A percentile compares a stretch with the other conserved stretches of the same genome.
Conservation (phyloP, 2,797 vertebrate species). For the Pygocentrus nattereri region DNA sequence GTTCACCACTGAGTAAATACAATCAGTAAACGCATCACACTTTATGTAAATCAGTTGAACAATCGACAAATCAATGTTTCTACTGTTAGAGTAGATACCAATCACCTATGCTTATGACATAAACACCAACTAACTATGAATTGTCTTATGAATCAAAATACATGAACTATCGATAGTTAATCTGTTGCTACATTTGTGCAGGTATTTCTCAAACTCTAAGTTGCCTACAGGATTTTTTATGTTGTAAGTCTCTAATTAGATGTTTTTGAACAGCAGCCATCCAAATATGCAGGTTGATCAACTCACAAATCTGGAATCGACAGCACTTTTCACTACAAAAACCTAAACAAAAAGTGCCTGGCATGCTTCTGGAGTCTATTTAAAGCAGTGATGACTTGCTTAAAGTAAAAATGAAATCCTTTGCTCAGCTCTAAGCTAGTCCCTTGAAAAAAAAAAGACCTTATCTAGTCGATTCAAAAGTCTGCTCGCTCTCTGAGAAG, state of each 20-base stretch:
- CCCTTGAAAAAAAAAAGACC: constrained; percentile 68
- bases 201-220: background rate
- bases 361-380: constrained; percentile 74
- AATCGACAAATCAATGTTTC: too few relatives aligned
- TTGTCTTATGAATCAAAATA: too few relatives aligned
- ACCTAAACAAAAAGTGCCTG: constrained; percentile 66
- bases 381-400: constrained; percentile 78
- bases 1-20: too few relatives aligned
- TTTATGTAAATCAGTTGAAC: too few relatives aligned
- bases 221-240: background rate
- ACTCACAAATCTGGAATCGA: background rate
- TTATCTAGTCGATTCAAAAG: constrained; percentile 81
- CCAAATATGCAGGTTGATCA: background rate
- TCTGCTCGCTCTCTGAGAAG: constrained; percentile 72
- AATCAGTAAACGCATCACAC: too few relatives aligned
- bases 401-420: constrained; percentile 75
- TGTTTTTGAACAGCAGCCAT: too few relatives aligned
- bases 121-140: too few relatives aligned
- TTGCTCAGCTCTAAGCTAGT: constrained; percentile 69
- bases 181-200: background rate
- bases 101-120: too few relatives aligned
- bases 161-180: too few relatives aligned
- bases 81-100: too few relatives aligned
- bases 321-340: constrained; percentile 29
- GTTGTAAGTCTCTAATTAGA: background rate